Percentiles rank a stretch among this genome's conserved stretches.
Conservation (phyloP, 2,797 vertebrate species). For the Scyliorhinus canicula region DNA sequence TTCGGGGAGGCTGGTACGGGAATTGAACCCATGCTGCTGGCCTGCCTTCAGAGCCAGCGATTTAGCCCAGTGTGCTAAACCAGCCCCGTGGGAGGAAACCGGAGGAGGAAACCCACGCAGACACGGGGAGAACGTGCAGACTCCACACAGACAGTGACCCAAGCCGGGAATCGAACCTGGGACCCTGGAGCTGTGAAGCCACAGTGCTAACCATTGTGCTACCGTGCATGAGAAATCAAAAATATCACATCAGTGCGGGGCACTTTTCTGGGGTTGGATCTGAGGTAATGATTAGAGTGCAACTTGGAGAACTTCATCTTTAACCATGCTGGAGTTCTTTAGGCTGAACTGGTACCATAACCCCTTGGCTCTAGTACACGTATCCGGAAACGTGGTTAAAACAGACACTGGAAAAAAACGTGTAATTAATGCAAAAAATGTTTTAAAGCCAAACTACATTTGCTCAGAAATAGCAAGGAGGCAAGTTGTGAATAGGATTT, state of each 20-base stretch:
- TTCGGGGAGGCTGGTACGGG: too few species aligned
- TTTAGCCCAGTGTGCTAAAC: too few species aligned
- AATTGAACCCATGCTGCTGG: too few species aligned
- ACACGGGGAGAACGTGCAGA: too few species aligned
- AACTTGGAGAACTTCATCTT: not conserved
- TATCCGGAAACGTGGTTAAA: not conserved
- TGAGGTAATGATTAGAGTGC: not conserved
- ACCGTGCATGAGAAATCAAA: not conserved
- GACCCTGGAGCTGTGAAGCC: too few species aligned
- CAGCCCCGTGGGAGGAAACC: too few species aligned
- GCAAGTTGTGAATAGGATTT: not conserved
- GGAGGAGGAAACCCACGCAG: too few species aligned
- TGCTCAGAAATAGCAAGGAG: not conserved
- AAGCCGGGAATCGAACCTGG: too few species aligned
- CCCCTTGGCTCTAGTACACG: not conserved
- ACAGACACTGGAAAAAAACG: not conserved
- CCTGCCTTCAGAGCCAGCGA: too few species aligned
- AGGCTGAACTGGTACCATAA: not conserved
- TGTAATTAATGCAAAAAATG: not conserved
- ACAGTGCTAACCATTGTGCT: too few species aligned
- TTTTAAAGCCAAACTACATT: not conserved
- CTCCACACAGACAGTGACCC: too few species aligned
- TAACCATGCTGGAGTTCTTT: not conserved
- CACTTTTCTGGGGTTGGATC: not conserved
- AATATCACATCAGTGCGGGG: not conserved